Evolutionary conservation across 2,888 invertebrate species (phyloP).

Genomic region (Tenthredo mesomela): DNA sequence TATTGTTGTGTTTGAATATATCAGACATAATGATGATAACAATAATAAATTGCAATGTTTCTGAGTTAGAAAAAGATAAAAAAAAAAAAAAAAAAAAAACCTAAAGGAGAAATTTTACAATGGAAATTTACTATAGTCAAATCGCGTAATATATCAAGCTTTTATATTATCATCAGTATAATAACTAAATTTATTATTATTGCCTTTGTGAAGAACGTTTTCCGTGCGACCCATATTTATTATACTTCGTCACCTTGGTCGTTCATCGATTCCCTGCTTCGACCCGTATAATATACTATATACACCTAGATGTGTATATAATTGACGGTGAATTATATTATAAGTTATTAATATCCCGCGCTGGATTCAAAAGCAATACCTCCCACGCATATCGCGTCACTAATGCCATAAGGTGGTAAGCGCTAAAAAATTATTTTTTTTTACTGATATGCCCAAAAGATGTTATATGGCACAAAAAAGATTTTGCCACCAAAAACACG

Average conservation of each 20-base stretch:
- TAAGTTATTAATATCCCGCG: neutral
- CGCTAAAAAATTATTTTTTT: no score
- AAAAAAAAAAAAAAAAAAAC: no score
- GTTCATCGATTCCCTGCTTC: constrained; percentile 5
- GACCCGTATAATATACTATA: neutral
- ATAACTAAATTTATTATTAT: neutral
- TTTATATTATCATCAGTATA: neutral
- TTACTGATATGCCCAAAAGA: no score
- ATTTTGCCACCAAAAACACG: no score
- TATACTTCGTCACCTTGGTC: constrained; percentile 13
- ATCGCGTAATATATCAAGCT: neutral
- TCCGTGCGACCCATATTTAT: neutral
- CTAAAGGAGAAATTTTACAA: no score
- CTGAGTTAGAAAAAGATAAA: neutral
- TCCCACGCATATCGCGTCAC: no score
- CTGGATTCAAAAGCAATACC: neutral
- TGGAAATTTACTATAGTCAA: neutral
- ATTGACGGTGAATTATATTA: neutral
- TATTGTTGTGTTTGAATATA: neutral
- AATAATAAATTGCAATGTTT: neutral
- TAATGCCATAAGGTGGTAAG: no score
- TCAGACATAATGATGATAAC: neutral
- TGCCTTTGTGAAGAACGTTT: neutral
- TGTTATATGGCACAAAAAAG: no score
- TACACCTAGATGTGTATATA: neutral